Percentiles rank a stretch among this genome's conserved stretches.
Conservation (phyloP, 2,797 vertebrate species). For the Okamejei kenojei region DNA sequence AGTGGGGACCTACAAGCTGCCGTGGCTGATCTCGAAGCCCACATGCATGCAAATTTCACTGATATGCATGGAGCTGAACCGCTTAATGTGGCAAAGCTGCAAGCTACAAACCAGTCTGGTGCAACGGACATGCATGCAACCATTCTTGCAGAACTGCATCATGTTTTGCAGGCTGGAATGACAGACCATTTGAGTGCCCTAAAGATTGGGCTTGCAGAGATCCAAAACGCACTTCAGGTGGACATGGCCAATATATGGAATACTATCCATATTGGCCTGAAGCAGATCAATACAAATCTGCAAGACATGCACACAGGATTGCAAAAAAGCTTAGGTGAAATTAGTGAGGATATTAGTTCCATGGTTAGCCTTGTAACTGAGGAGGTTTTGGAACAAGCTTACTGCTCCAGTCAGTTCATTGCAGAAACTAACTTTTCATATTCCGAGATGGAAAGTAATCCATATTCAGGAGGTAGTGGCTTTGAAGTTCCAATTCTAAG, state of each 20-base stretch:
- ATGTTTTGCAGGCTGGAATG: conserved; percentile 7
- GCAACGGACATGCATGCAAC: not conserved
- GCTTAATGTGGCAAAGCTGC: conserved; percentile 5
- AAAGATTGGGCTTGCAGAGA: not conserved
- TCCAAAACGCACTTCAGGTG: conserved; percentile 16
- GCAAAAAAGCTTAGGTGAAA: not conserved
- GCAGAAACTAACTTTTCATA: not conserved
- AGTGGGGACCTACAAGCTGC: conserved; percentile 15
- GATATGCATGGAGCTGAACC: not conserved
- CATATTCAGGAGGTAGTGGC: not conserved
- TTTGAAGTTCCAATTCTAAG: not conserved
- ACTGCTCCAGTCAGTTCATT: not conserved
- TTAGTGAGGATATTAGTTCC: conserved; percentile 10
- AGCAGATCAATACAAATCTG: conserved; percentile 12
- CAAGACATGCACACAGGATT: not conserved
- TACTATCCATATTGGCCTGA: conserved; percentile 9
- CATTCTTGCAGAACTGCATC: conserved; percentile 7
- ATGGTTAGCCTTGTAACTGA: not conserved
- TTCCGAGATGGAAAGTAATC: no score
- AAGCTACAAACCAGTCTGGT: not conserved
- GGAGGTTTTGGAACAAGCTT: not conserved
- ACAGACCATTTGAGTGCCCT: not conserved
- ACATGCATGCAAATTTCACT: conserved; percentile 2
- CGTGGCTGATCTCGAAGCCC: not conserved
- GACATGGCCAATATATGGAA: conserved; percentile 17